Evolutionary conservation across 2,797 vertebrate species (phyloP), one percentile per base, ranked within the genome.

Genomic region (Euphonia xanthogaster): DNA sequence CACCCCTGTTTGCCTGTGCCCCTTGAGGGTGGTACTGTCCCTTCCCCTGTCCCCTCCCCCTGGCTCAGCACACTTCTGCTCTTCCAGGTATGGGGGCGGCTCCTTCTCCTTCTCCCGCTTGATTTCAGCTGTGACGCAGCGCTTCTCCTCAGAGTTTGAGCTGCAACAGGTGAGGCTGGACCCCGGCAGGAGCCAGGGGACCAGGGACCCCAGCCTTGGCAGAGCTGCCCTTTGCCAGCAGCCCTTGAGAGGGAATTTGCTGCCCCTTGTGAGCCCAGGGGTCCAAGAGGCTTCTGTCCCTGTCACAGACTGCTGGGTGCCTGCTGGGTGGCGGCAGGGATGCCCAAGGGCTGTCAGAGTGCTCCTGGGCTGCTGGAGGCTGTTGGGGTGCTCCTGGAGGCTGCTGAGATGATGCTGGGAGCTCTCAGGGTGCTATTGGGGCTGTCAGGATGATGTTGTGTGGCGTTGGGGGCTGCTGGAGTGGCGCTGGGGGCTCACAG

Each of bases 31-130:
- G 80, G 57, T 71, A 55, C 23, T 4, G 2, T 45, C 48, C 62
- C 71, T 53, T n/a, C 28, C 33, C 33, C 25, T 6, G 8, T 54
- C 44, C 3, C 25, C 37, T 57, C 5, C 0, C 10, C 8, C 10
- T 2, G 1, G 6, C 68, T 74, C 42, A 72, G 40, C 15, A 0
- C 28, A 14, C 9, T 30, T 35, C 31, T 88, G 28, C 54, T 53
- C 53, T n/a, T 27, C 33, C 86, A 99, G 99, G 70, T 99, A 98
- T 0, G 99, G 99, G 2, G 97, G 81, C 1, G 98, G 98, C 66
- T 99, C 98, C 13, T 99, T 99, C 97, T 98, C 98, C 74, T 99
- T 99, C 90, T 79, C 98, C 33, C 67, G 53, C 54, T 97, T 99
- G 55, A 98, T 99, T 96, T 88, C 3, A 5, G 86, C 94, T 0